Base-by-base conservation (phyloP, 2,888 invertebrate species). In the Alloscopus bannaensis region DNA sequence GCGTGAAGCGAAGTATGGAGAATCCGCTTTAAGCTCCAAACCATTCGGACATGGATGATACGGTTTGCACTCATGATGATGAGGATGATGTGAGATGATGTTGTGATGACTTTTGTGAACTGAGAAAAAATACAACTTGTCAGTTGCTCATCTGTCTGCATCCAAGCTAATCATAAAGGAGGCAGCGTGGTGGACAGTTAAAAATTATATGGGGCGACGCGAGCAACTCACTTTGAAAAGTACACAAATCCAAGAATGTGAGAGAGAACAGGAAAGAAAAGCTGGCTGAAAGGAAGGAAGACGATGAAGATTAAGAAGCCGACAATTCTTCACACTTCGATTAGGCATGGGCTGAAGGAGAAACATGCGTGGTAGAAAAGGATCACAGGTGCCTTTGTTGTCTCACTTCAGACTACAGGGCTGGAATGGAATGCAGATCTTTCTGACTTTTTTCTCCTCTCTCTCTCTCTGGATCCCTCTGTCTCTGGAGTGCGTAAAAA, bases 371-470 rank as follows among this genome's bases (percentile, higher is more conserved):
- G 28, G 20, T 40, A 28, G 36, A 45, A 62, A 52, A 40, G 28
- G 45, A 28, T 45, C 40, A 60, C 75, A 75, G 75, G 75, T 75
- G 75, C 24, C 65, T 73, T 50, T 62, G 40, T 71, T 62, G 20
- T 47, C 18, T 73, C 40, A 64, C 52, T 55, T 59, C 57, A 66
- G 60, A 68, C 68, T 62, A 75, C 55, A 60, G 42, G 50, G 29
- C 60, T 68, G 68, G 76, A 76, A 73, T 52, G 73, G 73, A 73
- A 76, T 76, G 73, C 73, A 75, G 73, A 75, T 75, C 65, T 65
- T n/a, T n/a, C 20, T 65, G 72, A 64, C 50, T 62, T n/a, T n/a
- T n/a, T n/a, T n/a, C n/a, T n/a, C n/a, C n/a, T n/a, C n/a, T n/a
- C n/a, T n/a, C n/a, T n/a, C n/a, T n/a, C n/a, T n/a, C n/a, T 55